Evolutionary conservation across 1,140 invertebrate species (phyloP).

Genomic region (Panulirus ornatus): DNA sequence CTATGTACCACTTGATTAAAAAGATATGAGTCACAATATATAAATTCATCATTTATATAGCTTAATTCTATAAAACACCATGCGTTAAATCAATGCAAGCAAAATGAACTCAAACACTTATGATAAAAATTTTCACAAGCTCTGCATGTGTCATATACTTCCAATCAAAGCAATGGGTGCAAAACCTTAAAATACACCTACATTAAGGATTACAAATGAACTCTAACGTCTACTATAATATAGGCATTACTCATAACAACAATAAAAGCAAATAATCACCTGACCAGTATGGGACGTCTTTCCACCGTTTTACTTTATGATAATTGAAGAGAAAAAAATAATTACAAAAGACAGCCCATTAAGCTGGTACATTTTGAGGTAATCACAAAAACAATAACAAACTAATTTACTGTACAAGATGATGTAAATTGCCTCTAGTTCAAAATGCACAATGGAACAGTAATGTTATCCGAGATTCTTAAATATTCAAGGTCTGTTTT

Average conservation of each 20-base stretch:
- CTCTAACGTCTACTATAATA: not conserved
- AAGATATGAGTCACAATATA: not conserved
- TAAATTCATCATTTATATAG: not conserved
- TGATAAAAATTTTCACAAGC: too few species aligned
- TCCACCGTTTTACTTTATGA: constrained; percentile 64
- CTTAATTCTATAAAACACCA: not conserved
- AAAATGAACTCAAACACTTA: not conserved
- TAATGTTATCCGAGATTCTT: not conserved
- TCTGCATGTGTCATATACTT: not conserved
- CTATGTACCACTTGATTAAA: too few species aligned
- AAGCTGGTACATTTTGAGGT: constrained; percentile 31
- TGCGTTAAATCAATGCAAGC: not conserved
- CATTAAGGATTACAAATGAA: not conserved
- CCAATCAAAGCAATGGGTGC: not conserved
- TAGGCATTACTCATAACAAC: not conserved
- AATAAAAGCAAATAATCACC: constrained; percentile 57
- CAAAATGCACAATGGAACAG: constrained; percentile 22
- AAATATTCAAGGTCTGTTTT: not conserved
- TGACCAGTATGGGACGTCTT: constrained; percentile 64
- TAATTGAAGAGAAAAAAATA: constrained; percentile 64
- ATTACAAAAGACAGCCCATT: constrained; percentile 42
- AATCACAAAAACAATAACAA: constrained; percentile 22
- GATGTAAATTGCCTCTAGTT: constrained; percentile 32
- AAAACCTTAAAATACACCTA: not conserved
- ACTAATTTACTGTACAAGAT: not conserved